Base-by-base conservation (phyloP, 1,140 invertebrate genomes). In the Drosophila ercepeae region DNA sequence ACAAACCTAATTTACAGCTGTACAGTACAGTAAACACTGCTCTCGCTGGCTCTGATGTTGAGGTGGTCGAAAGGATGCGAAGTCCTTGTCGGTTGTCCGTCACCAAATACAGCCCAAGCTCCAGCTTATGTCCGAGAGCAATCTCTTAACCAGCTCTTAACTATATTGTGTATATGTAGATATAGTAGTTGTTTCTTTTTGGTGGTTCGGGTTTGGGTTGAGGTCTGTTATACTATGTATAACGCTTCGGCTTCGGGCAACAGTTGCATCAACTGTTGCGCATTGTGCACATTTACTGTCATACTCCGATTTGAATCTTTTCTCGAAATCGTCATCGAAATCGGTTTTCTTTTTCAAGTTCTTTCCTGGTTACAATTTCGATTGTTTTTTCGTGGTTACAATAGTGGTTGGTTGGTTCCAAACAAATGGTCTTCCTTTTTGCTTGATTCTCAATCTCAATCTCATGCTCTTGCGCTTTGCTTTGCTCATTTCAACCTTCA, bases 1-100 rank as follows among this genome's bases (percentile, higher is more conserved):
- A 51, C 60, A 77, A 83, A 77, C 78, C 79, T 78, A 67, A 75
- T 64, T 44, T 78, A 78, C 59, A 72, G 65, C 79, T 84, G 70
- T 75, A 72, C 75, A 75, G 71, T 78, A 84, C 64, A 71, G 73
- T 75, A 64, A 74, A 64, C 71, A 68, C 55, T 68, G 71, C 69
- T 72, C 67, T 59, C 42, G 67, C 67, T 71, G 57, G 68, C 69
- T 34, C 34, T 54, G 42, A 21, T 18, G 13, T n/a, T 64, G 46
- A 11, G 13, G 21, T 2, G 2, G 21, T 32, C 1, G 9, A 8
- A 32, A 32, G 29, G 29, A 32, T 7, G 21, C 2, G 21, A 21
- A 4, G 21, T 21, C 21, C 21, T 21, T n/a, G n/a, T n/a, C n/a
- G n/a, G n/a, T n/a, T n/a, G n/a, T n/a, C n/a, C n/a, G n/a, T n/a